phyloP scores from a whole-genome alignment of 2,888 invertebrate species.

The Galeopsomyia nigrocyanea region DNA sequence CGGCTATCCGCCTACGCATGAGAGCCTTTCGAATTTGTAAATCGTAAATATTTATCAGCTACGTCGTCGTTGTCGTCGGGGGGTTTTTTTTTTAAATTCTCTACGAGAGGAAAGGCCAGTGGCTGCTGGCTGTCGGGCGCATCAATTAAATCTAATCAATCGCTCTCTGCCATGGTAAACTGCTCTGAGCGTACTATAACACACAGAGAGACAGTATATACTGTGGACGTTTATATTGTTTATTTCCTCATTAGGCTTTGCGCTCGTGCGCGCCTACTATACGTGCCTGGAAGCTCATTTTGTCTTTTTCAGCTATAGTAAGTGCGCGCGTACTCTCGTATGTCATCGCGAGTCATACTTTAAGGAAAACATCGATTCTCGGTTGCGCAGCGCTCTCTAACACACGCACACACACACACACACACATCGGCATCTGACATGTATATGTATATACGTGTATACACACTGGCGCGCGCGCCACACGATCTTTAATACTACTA shows the following conservation, averaged over 20 bases:
- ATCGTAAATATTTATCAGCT: too few species aligned
- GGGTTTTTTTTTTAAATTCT: too few species aligned
- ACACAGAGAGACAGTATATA: too few species aligned
- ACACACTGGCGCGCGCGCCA: too few species aligned
- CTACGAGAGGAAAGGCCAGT: background rate
- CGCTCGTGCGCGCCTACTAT: slow-evolving; percentile 1
- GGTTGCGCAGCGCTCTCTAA: slow-evolving; percentile 9
- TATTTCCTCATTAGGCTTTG: slow-evolving; percentile 44
- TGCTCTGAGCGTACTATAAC: slow-evolving; percentile 1
- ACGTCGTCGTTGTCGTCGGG: too few species aligned
- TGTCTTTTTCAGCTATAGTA: background rate
- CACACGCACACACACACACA: too few species aligned
- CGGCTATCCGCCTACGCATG: too few species aligned
- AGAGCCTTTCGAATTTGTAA: too few species aligned
- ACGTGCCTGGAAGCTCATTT: slow-evolving; percentile 13
- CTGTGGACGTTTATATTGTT: slow-evolving; percentile 24
- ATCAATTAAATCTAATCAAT: slow-evolving; percentile 47
- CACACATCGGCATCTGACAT: too few species aligned
- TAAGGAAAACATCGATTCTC: slow-evolving; percentile 46
- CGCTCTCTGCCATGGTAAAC: background rate
- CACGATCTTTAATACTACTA: too few species aligned
- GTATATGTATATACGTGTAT: too few species aligned
- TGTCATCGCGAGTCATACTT: slow-evolving; percentile 37
- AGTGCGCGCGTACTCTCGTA: slow-evolving; percentile 4
- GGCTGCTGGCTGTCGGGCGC: background rate